Evolutionary conservation across 2,113 vertebrate genomes (phyloP).

Genomic region (Promerops cafer): DNA sequence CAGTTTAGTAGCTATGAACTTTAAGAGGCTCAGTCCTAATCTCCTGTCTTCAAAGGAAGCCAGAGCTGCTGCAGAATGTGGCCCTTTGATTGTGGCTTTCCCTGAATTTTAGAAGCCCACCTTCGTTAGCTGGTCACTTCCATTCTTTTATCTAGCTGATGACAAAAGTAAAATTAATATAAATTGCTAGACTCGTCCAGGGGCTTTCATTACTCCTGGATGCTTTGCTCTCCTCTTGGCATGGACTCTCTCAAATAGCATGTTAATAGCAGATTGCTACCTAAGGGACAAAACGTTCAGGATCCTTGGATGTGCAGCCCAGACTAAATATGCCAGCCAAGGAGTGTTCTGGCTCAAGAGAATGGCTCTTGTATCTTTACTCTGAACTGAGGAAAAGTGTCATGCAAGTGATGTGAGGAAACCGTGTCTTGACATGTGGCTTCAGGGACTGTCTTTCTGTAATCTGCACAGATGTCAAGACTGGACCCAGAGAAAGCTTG

Average conservation of each 20-base stretch:
- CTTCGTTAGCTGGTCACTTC: background rate
- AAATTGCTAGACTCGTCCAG: background rate
- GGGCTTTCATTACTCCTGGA: background rate
- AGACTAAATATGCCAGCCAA: background rate
- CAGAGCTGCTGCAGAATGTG: slow-evolving; percentile 29
- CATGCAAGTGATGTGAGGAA: background rate
- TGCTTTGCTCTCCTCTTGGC: background rate
- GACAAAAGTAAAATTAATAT: background rate
- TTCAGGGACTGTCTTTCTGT: background rate
- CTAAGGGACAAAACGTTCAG: background rate
- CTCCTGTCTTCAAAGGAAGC: slow-evolving; percentile 53
- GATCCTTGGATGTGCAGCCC: background rate
- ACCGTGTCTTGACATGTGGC: background rate
- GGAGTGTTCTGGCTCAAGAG: background rate
- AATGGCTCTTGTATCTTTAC: background rate
- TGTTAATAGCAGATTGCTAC: background rate
- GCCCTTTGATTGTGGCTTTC: slow-evolving; percentile 20
- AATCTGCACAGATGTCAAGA: background rate
- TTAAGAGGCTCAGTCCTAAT: slow-evolving; percentile 61
- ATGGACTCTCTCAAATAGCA: background rate
- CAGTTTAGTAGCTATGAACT: slow-evolving; percentile 21
- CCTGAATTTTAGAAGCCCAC: background rate
- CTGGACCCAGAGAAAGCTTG: accelerated
- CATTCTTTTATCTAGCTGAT: background rate
- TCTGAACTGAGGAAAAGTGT: background rate